Percentiles rank a stretch among this genome's conserved stretches.
Conservation (phyloP, 1,140 invertebrate genomes). For the Pseudomyrmex cubaensis region DNA sequence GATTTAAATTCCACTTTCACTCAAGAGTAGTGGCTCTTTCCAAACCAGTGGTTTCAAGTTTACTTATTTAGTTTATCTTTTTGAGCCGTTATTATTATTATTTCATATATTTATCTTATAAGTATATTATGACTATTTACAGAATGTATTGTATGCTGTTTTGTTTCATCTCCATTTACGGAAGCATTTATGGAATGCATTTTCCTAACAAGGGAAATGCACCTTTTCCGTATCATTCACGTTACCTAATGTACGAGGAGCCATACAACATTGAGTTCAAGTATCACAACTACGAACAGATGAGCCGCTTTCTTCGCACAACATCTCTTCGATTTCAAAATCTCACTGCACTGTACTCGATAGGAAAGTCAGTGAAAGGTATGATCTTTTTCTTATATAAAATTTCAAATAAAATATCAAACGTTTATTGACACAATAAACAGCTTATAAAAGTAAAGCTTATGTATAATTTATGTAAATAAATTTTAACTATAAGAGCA, state of each 20-base stretch:
- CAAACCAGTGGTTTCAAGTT: no score
- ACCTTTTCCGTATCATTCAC: slow-evolving; percentile 78
- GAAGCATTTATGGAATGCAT: slow-evolving; percentile 51
- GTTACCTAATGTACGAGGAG: slow-evolving; percentile 80
- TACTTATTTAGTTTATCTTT: no score
- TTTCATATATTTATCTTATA: neutral
- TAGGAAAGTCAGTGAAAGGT: slow-evolving; percentile 97
- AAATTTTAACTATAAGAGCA: no score
- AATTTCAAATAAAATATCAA: no score
- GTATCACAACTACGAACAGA: slow-evolving; percentile 95
- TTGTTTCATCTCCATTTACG: slow-evolving; percentile 46
- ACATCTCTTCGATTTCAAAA: slow-evolving; percentile 93
- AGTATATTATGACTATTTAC: neutral
- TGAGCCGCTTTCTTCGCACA: slow-evolving; percentile 93
- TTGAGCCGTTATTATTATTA: no score
- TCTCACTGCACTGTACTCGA: slow-evolving; percentile 95
- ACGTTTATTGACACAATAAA: neutral
- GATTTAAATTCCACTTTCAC: no score
- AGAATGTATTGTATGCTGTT: slow-evolving; percentile 67
- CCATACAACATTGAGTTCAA: slow-evolving; percentile 89
- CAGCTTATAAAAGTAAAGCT: neutral
- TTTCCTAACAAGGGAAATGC: slow-evolving; percentile 73
- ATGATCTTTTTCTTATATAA: slow-evolving; percentile 54
- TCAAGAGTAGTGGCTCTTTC: no score
- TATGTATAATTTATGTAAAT: neutral